A percentile compares a stretch with the other conserved stretches of the same genome.
Evolutionary conservation across 2,888 invertebrate genomes (phyloP).

Genomic region (Pocota personata): DNA sequence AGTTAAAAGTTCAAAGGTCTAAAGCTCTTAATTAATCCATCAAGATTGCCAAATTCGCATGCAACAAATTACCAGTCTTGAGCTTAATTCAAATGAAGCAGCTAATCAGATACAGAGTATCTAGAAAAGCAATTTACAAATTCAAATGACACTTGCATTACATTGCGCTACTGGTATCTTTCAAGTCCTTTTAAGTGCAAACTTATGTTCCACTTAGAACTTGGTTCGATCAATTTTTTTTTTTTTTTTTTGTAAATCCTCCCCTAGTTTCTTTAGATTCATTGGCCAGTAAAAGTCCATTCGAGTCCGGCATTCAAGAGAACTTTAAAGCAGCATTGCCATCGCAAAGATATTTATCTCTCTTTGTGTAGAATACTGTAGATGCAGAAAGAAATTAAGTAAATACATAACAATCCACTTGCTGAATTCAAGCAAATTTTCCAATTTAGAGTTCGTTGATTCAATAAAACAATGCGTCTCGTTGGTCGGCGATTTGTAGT

Average conservation of each 20-base stretch:
- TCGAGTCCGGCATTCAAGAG: neutral
- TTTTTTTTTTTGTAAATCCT: slow-evolving; percentile 13
- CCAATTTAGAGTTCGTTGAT: slow-evolving; percentile 73
- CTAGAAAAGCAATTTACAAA: neutral
- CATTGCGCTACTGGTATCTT: neutral
- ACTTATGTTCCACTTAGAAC: slow-evolving; percentile 46
- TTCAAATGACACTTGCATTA: slow-evolving; percentile 6
- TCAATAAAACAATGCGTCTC: slow-evolving; percentile 67
- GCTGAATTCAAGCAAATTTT: slow-evolving; percentile 65
- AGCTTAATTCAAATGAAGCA: neutral
- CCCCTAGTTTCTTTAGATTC: neutral
- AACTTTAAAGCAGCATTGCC: neutral
- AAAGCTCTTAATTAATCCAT: neutral
- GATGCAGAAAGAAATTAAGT: slow-evolving; percentile 23
- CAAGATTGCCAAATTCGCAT: neutral
- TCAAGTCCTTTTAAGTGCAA: slow-evolving; percentile 65
- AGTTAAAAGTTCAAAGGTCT: neutral
- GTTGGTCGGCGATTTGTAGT: neutral
- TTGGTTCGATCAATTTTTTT: neutral
- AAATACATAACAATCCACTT: slow-evolving; percentile 47
- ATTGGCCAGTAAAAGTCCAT: neutral
- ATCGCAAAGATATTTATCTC: neutral
- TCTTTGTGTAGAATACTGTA: neutral
- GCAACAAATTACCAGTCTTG: neutral
- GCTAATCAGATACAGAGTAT: neutral